Evolutionary conservation across 1,140 invertebrate genomes (phyloP).

Genomic region (Drosophila malerkotliana): DNA sequence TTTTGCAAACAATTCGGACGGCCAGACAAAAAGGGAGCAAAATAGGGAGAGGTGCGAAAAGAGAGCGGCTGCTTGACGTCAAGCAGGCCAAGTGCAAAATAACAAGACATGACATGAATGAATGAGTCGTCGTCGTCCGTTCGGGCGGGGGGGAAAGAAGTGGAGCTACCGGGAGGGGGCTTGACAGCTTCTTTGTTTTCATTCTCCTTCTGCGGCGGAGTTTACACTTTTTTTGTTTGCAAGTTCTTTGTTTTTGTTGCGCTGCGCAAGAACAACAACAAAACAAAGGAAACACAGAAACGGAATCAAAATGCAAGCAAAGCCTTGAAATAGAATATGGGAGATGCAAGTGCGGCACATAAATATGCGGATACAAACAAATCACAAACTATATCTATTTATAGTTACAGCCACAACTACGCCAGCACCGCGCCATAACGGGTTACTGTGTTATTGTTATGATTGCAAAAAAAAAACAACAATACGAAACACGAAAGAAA

Average conservation of each 20-base stretch:
- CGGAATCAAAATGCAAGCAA: constrained; percentile 47
- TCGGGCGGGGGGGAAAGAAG: background rate
- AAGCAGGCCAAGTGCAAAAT: constrained; percentile 64
- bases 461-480: constrained; percentile 34
- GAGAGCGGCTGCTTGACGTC: constrained; percentile 59
- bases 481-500: constrained; percentile 34
- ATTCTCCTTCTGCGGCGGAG: constrained; percentile 43
- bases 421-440: constrained; percentile 29
- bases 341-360: constrained; percentile 44
- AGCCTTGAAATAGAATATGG: constrained; percentile 69
- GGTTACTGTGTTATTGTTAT: constrained; percentile 52
- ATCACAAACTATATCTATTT: constrained; percentile 22
- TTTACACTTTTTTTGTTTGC: constrained; percentile 18
- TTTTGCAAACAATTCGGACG: constrained; percentile 49
- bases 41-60: constrained; percentile 2
- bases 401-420: constrained; percentile 34
- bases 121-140: constrained; percentile 10
- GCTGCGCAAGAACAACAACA: constrained; percentile 54
- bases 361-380: constrained; percentile 39
- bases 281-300: constrained; percentile 34
- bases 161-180: background rate
- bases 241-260: constrained; percentile 57
- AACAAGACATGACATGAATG: constrained; percentile 57
- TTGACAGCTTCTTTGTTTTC: constrained; percentile 38
- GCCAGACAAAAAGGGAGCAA: constrained; percentile 2